A percentile compares a stretch with the other conserved stretches of the same genome.
Evolutionary conservation across 2,888 invertebrate species (phyloP).

Genomic region (Ischnura elegans): DNA sequence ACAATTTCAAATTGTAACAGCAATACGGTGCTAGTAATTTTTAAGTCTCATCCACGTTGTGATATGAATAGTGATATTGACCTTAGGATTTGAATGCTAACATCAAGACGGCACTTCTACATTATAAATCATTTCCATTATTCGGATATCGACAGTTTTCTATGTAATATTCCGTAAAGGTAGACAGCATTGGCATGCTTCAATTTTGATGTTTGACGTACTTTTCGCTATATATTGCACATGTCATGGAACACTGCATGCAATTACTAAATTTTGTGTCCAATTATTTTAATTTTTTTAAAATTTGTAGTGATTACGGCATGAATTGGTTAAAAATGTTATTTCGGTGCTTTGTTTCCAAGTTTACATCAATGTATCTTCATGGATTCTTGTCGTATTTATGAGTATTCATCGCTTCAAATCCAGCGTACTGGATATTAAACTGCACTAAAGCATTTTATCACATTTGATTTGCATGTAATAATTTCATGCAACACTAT

Average conservation of each 20-base stretch:
- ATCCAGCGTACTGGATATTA: too few species aligned
- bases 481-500: too few species aligned
- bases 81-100: not conserved
- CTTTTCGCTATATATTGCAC: too few species aligned
- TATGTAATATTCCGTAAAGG: not conserved
- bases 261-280: too few species aligned
- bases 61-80: not conserved
- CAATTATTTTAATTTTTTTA: not conserved
- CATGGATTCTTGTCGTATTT: too few species aligned
- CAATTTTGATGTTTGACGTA: too few species aligned
- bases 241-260: too few species aligned
- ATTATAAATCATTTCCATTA: not conserved
- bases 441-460: too few species aligned
- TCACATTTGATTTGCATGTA: too few species aligned
- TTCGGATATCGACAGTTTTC: not conserved
- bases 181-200: not conserved
- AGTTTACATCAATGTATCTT: not conserved
- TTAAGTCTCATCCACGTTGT: not conserved
- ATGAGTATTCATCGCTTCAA: too few species aligned
- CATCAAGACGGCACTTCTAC: not conserved
- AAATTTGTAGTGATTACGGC: not conserved
- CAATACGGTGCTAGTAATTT: not conserved
- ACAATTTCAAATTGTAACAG: constrained; percentile 36
- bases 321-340: too few species aligned
- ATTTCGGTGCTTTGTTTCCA: not conserved